Conservation (phyloP, 2,113 vertebrate genomes). For the Macrotus californicus region DNA sequence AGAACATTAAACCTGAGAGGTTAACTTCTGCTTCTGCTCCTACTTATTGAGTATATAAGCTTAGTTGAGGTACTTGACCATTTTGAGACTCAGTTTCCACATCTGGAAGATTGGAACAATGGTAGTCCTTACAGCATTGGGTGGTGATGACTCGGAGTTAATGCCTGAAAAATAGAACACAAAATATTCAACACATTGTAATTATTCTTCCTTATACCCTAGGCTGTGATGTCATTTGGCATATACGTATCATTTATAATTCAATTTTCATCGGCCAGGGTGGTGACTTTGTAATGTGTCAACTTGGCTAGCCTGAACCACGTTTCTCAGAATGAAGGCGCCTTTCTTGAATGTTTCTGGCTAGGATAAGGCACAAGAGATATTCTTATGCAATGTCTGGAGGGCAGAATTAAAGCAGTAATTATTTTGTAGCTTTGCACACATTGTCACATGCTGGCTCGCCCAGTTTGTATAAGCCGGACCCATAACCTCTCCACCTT, state of each 20-base stretch:
- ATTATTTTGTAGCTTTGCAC: not conserved
- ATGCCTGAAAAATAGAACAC: not conserved
- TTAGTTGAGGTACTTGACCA: not conserved
- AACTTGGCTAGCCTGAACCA: not conserved
- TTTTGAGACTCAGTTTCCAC: not conserved
- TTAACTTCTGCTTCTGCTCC: not conserved
- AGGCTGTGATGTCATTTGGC: not conserved
- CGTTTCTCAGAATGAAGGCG: not conserved
- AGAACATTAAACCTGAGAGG: not conserved
- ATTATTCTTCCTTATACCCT: not conserved
- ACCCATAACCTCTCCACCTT: not conserved
- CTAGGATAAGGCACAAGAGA: not conserved
- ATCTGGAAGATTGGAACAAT: not conserved
- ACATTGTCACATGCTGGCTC: not conserved
- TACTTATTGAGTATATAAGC: not conserved
- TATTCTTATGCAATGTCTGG: not conserved
- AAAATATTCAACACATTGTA: not conserved
- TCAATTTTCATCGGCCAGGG: not conserved
- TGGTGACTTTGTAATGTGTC: not conserved
- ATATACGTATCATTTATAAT: not conserved
- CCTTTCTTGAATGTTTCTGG: constrained; percentile 1
- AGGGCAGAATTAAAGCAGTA: not conserved
- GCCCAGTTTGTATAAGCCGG: not conserved
- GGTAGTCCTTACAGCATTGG: not conserved
- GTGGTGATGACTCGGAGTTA: not conserved